A percentile compares a stretch with the other conserved stretches of the same genome.
phyloP scores from a whole-genome alignment of 2,888 invertebrate genomes.

The Epinotia brunnichana region DNA sequence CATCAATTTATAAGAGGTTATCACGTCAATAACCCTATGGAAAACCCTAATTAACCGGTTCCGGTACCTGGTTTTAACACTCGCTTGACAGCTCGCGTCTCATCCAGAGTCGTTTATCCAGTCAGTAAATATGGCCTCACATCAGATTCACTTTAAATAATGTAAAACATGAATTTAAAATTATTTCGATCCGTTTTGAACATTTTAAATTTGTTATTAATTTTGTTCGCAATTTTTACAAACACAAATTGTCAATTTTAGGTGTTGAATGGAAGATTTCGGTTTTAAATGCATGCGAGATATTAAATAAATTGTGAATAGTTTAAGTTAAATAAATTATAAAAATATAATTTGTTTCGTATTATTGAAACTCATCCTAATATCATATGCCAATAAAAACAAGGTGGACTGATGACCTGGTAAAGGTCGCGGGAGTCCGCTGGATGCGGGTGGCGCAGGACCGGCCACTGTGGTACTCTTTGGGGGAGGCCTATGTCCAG shows the following conservation, averaged over 20 bases:
- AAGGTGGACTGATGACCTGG: too few relatives aligned
- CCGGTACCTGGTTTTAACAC: too few relatives aligned
- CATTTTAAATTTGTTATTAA: not conserved
- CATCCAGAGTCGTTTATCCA: too few relatives aligned
- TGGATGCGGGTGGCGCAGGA: too few relatives aligned
- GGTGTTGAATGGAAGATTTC: constrained; percentile 9
- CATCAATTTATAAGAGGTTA: too few relatives aligned
- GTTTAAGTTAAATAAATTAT: constrained; percentile 47
- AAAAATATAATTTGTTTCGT: constrained; percentile 34
- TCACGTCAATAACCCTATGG: too few relatives aligned
- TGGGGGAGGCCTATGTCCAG: too few relatives aligned
- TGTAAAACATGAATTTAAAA: constrained; percentile 1
- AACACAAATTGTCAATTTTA: constrained; percentile 22
- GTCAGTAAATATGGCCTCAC: not conserved
- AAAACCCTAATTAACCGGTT: too few relatives aligned
- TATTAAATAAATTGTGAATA: constrained; percentile 40
- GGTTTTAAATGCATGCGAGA: constrained; percentile 38
- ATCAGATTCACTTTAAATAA: not conserved
- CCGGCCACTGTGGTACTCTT: too few relatives aligned
- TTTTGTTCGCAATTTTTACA: not conserved
- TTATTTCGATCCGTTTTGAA: constrained; percentile 4
- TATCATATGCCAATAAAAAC: too few relatives aligned
- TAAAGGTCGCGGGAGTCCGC: too few relatives aligned
- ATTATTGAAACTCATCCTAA: constrained; percentile 20
- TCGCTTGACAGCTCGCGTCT: too few relatives aligned